Percentiles rank a stretch among this genome's conserved stretches.
phyloP scores from a whole-genome alignment of 2,797 vertebrate species.

The Sphenodon punctatus region DNA sequence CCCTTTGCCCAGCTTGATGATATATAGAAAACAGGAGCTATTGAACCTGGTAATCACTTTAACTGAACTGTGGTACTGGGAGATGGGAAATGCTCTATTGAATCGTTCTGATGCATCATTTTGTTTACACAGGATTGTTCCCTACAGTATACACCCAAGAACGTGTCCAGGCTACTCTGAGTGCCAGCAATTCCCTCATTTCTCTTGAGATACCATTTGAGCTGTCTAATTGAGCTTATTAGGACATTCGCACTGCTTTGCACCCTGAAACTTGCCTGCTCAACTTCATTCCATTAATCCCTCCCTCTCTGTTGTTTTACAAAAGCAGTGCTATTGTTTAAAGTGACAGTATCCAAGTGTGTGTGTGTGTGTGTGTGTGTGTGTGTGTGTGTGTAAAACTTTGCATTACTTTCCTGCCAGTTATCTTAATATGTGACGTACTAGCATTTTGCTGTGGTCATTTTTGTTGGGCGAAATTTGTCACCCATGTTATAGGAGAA shows the following conservation, averaged over 20 bases:
- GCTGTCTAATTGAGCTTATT: neutral
- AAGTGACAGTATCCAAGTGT: neutral
- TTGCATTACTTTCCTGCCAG: neutral
- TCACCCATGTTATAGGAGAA: neutral
- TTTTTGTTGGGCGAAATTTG: neutral
- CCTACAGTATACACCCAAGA: neutral
- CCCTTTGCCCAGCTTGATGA: too few relatives aligned
- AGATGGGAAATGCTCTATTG: neutral
- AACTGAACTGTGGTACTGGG: neutral
- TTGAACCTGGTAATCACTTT: neutral
- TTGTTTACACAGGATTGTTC: neutral
- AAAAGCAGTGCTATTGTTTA: neutral
- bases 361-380: neutral
- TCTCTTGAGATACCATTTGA: neutral
- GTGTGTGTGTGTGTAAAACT: neutral
- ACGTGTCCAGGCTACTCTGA: too few relatives aligned
- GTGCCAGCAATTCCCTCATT: neutral
- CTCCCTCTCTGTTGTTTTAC: neutral
- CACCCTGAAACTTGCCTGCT: neutral
- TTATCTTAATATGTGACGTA: neutral
- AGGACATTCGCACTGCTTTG: neutral
- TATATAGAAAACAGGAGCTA: neutral
- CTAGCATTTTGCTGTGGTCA: neutral
- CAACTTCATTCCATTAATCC: neutral
- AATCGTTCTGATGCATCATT: accelerated